Evolutionary conservation across 2,113 vertebrate genomes (phyloP).

Genomic region (Leucopsar rothschildi): DNA sequence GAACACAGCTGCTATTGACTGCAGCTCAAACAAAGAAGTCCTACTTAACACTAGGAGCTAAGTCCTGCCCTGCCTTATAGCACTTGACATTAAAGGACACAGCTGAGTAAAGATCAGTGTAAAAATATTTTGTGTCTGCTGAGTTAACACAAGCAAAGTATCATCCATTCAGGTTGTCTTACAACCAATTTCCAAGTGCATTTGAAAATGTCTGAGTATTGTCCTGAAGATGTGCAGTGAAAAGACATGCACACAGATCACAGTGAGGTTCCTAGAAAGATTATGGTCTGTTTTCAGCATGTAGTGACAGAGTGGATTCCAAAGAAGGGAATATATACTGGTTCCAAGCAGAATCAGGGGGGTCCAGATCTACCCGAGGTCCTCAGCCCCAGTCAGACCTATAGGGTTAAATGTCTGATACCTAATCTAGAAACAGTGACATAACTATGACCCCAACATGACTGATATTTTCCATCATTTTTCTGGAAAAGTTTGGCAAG

Average conservation of each 20-base stretch:
- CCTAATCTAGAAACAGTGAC: neutral
- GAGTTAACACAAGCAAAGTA: neutral
- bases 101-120: neutral
- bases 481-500: neutral
- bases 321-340: neutral
- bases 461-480: neutral
- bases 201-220: neutral
- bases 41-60: neutral
- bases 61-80: neutral
- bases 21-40: neutral
- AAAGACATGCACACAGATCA: neutral
- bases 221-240: neutral
- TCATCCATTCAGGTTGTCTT: neutral
- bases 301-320: neutral
- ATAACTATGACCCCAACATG: neutral
- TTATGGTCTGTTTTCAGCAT: fast-evolving
- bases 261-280: neutral
- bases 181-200: neutral
- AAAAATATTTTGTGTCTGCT: neutral
- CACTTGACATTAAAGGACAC: neutral
- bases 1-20: neutral
- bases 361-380: neutral
- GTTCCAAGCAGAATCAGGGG: neutral
- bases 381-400: neutral
- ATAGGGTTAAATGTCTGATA: neutral